Percentiles rank a stretch among this genome's conserved stretches.
Evolutionary conservation across 64 coral and sea anemone species (phyloP).

Genomic region (Montipora efflorescens): DNA sequence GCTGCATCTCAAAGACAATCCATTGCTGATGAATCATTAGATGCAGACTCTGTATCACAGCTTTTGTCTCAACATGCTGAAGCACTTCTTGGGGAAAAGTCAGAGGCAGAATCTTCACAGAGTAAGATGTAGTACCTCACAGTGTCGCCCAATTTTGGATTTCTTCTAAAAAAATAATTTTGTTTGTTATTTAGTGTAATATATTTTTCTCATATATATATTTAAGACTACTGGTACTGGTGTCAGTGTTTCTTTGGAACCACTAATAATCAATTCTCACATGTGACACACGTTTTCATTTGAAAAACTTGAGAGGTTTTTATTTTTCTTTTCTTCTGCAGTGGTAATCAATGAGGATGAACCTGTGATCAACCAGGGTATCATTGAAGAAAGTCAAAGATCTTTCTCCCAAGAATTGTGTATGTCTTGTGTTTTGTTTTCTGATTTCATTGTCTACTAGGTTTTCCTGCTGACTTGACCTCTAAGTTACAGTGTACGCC

Average conservation of each 20-base stretch:
- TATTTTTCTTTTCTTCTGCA: background rate
- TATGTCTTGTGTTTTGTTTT: slow-evolving; percentile 28
- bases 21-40: background rate
- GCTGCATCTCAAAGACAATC: slow-evolving; percentile 33
- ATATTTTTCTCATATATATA: no score
- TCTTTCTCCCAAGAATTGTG: slow-evolving; percentile 66
- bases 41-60: slow-evolving; percentile 2
- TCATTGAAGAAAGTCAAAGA: slow-evolving; percentile 78
- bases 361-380: slow-evolving; percentile 82
- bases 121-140: background rate
- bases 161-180: background rate
- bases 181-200: background rate
- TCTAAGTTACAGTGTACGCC: background rate
- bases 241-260: background rate
- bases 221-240: background rate
- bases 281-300: no score
- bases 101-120: slow-evolving; percentile 16
- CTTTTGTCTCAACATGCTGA: slow-evolving; percentile 14
- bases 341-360: slow-evolving; percentile 76
- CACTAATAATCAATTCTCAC: no score
- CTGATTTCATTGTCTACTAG: no score
- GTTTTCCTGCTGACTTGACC: no score
- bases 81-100: background rate
- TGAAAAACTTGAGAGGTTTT: no score
- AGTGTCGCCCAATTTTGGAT: background rate